Evolutionary conservation across 1,140 invertebrate genomes (phyloP), one percentile per base, ranked within the genome.

Genomic region (Caerostris extrusa): DNA sequence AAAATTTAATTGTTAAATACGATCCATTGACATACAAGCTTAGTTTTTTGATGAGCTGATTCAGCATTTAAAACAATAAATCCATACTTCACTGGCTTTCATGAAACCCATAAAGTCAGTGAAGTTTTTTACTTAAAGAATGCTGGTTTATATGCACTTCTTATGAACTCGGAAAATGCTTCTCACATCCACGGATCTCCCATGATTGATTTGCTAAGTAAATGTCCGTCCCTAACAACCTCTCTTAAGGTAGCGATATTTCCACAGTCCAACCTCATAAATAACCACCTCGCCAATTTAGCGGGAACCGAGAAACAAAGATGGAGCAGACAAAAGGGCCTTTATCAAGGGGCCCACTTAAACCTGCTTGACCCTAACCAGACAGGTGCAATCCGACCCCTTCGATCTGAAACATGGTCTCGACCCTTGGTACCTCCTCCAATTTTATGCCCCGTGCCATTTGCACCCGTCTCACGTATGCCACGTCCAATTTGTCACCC

Each of bases 401-500:
- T 85, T 85, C 58, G 55, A 92, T 92, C 50, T 60, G 34, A 56
- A 56, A 69, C 19, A 81, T 60, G n/a, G 69, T 61, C 69, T 77
- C 53, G 58, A 56, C 61, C 87, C 69, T 53, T 17, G 81, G 60
- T 57, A 56, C 90, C 81, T 85, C 83, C 83, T 85, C 83, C 57
- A 19, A 57, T 60, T 85, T 85, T 85, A 60, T 77, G 83, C 83
- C 57, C 55, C 56, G 12, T 50, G 10, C 53, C 17, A 71, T 90
- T 90, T 67, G 64, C 88, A 57, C 64, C 67, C 88, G n/a, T n/a
- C 19, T 92, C 90, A 92, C 90, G 90, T 92, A 85, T 7, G 12
- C 50, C 19, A 67, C 60, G 77, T 85, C 81, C 60, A 92, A 92
- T 92, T 92, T 92, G 90, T 92, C 90, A 92, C 90, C 90, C 67